Percentiles rank a stretch among this genome's conserved stretches.
Evolutionary conservation across 2,888 invertebrate genomes (phyloP).

Genomic region (Mylabris sibirica): DNA sequence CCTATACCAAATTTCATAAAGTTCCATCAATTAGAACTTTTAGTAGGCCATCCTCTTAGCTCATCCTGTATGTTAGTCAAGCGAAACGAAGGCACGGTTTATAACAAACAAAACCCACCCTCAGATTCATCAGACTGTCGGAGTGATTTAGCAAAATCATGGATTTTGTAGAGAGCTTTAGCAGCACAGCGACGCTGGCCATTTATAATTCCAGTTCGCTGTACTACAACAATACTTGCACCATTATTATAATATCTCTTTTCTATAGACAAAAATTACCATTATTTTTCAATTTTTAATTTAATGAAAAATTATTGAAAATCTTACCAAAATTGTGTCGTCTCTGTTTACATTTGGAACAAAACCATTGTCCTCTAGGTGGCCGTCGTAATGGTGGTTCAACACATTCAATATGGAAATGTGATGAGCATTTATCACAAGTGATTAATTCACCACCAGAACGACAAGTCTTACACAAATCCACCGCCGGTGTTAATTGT

Average conservation of each 20-base stretch:
- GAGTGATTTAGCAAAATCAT: constrained; percentile 70
- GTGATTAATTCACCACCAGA: constrained; percentile 71
- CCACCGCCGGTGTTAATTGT: constrained; percentile 41
- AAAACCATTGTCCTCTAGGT: constrained; percentile 71
- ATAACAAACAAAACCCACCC: constrained; percentile 47
- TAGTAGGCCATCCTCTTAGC: too few species aligned
- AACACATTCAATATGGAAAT: constrained; percentile 79
- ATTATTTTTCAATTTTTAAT: too few species aligned
- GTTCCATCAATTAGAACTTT: too few species aligned
- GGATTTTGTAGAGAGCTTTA: constrained; percentile 71
- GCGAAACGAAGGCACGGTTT: constrained; percentile 9
- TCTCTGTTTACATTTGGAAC: constrained; percentile 65
- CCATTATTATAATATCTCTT: constrained; percentile 26
- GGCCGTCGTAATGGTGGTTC: constrained; percentile 68
- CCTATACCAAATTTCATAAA: too few species aligned
- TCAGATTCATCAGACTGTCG: constrained; percentile 59
- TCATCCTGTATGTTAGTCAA: not conserved
- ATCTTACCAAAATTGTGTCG: constrained; percentile 36
- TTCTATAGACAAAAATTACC: constrained; percentile 31
- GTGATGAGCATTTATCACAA: constrained; percentile 69
- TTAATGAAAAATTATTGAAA: not conserved
- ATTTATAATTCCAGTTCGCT: constrained; percentile 62
- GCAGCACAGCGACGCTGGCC: constrained; percentile 68
- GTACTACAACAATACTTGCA: constrained; percentile 57
- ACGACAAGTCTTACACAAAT: constrained; percentile 70